Evolutionary conservation across 2,888 invertebrate species (phyloP).

Genomic region (Rhagophthalmus giganteus): DNA sequence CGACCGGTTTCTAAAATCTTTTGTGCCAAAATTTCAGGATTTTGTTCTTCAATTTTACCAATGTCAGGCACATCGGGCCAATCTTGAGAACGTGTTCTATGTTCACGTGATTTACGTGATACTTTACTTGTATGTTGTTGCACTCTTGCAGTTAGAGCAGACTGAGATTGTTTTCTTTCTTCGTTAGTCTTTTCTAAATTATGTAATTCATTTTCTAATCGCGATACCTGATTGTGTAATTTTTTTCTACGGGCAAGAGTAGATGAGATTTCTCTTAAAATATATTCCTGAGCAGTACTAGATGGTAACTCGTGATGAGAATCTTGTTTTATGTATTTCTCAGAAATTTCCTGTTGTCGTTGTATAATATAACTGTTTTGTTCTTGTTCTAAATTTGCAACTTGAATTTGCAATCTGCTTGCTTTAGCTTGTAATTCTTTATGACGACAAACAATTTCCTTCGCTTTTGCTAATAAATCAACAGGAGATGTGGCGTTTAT

Average conservation of each 20-base stretch:
- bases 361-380: slow-evolving; percentile 73
- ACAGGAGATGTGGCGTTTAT: slow-evolving; percentile 85
- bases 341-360: slow-evolving; percentile 75
- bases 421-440: slow-evolving; percentile 90
- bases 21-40: slow-evolving; percentile 86
- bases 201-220: slow-evolving; percentile 76
- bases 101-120: slow-evolving; percentile 68
- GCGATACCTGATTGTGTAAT: slow-evolving; percentile 77
- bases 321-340: slow-evolving; percentile 66
- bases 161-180: slow-evolving; percentile 60
- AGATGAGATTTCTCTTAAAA: slow-evolving; percentile 83
- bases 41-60: slow-evolving; percentile 88
- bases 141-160: slow-evolving; percentile 41
- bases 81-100: slow-evolving; percentile 81
- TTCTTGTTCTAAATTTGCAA: slow-evolving; percentile 74
- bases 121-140: slow-evolving; percentile 46
- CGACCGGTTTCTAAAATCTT: slow-evolving; percentile 88
- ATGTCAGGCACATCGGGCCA: slow-evolving; percentile 91
- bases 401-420: slow-evolving; percentile 82
- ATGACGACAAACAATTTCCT: slow-evolving; percentile 90
- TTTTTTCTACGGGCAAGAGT: slow-evolving; percentile 83
- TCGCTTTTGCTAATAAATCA: slow-evolving; percentile 82
- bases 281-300: slow-evolving; percentile 74
- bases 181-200: slow-evolving; percentile 73
- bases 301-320: slow-evolving; percentile 65